Percentiles rank a stretch among this genome's conserved stretches.
These are phyloP conservation scores for Tenthredo amoena DNA, from an alignment of 2,888 invertebrate species.

Conservation along the genomic window DNA sequence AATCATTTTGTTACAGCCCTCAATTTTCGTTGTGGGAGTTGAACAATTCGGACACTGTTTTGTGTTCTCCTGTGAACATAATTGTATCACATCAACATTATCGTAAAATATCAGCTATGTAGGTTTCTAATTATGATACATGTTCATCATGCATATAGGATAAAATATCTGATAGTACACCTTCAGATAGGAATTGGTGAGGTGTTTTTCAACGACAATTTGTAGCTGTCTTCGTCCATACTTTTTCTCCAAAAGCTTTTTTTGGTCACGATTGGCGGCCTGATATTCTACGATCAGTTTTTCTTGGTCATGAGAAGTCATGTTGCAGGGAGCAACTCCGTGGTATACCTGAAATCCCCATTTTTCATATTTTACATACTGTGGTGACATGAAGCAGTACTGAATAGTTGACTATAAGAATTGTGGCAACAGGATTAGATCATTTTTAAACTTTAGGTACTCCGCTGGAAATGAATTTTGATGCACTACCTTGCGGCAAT, in stretches of 20 bases:
- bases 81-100: not conserved
- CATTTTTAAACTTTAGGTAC: not conserved
- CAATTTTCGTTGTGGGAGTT: constrained; percentile 60
- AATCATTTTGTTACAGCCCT: constrained; percentile 66
- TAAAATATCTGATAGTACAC: constrained; percentile 56
- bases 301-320: constrained; percentile 54
- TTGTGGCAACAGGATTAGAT: not conserved
- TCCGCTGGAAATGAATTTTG: not conserved
- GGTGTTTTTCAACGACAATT: constrained; percentile 62
- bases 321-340: constrained; percentile 64
- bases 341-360: constrained; percentile 64
- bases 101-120: not conserved
- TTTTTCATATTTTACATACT: not conserved
- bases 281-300: constrained; percentile 63
- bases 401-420: not conserved
- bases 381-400: not conserved
- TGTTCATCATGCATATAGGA: not conserved
- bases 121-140: not conserved
- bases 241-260: constrained; percentile 60
- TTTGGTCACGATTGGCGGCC: constrained; percentile 56
- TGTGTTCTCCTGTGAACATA: constrained; percentile 62
- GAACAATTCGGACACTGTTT: constrained; percentile 67
- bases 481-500: constrained; percentile 66
- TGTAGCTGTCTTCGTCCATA: constrained; percentile 67
- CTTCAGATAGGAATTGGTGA: constrained; percentile 63